phyloP scores from a whole-genome alignment of 1,140 invertebrate species.

The Drosophila lowei region DNA sequence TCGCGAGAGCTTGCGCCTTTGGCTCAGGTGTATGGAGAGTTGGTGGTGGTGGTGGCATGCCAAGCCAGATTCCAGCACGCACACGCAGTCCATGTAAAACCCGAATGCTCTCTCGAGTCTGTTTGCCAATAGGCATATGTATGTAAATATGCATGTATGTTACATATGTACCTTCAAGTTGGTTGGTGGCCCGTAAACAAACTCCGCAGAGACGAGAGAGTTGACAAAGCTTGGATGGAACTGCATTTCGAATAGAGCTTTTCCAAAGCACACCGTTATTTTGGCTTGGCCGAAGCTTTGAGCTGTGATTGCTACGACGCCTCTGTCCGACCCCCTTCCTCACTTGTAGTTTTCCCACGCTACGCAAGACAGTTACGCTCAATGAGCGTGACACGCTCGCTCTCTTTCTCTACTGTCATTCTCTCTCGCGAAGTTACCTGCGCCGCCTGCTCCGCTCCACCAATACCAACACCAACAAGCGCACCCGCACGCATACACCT shows the following conservation, averaged over 20 bases:
- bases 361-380: constrained; percentile 72
- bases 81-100: constrained; percentile 49
- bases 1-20: constrained; percentile 10
- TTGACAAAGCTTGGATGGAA: constrained; percentile 27
- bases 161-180: constrained; percentile 3
- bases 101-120: constrained; percentile 19
- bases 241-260: too few relatives aligned
- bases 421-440: constrained; percentile 60
- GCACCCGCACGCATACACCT: constrained; percentile 65
- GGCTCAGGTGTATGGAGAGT: constrained; percentile 38
- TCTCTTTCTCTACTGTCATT: constrained; percentile 10
- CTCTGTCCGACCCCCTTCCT: not conserved
- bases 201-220: constrained; percentile 15
- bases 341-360: constrained; percentile 63
- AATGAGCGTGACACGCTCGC: constrained; percentile 60
- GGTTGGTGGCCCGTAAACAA: constrained; percentile 45
- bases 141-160: too few relatives aligned
- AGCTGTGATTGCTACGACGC: too few relatives aligned
- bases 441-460: constrained; percentile 64
- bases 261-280: too few relatives aligned
- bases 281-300: too few relatives aligned
- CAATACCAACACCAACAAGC: constrained; percentile 10
- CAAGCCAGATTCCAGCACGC: constrained; percentile 76
- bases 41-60: constrained; percentile 25
- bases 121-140: constrained; percentile 56